Evolutionary conservation across 2,797 vertebrate genomes (phyloP).

Genomic region (Periophthalmus magnuspinnatus): DNA sequence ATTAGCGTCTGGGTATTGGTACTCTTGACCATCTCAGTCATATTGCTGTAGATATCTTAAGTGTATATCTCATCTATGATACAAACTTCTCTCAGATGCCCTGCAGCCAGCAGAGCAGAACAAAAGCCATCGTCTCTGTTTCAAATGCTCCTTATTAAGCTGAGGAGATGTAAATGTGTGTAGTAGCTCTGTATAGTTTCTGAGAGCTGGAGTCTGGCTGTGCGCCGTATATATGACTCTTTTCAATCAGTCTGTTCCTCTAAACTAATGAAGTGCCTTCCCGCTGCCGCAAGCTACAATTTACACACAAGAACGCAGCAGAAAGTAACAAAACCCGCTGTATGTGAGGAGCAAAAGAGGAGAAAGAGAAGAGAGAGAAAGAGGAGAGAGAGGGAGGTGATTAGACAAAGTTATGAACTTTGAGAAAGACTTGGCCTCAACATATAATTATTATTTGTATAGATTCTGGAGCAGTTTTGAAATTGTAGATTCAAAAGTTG

Average conservation of each 20-base stretch:
- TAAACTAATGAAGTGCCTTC: constrained; percentile 37
- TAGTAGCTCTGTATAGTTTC: background rate
- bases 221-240: constrained; percentile 13
- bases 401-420: constrained; percentile 3
- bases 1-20: too few species aligned
- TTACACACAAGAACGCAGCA: constrained; percentile 5
- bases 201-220: constrained; percentile 4
- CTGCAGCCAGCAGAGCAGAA: background rate
- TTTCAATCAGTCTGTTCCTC: constrained; percentile 21
- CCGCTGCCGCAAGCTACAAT: constrained; percentile 11
- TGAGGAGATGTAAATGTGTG: constrained; percentile 1
- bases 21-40: background rate
- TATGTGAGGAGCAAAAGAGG: background rate
- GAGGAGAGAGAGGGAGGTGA: background rate
- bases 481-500: background rate
- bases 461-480: background rate
- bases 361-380: background rate
- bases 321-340: background rate
- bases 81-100: background rate
- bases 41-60: background rate
- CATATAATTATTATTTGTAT: background rate
- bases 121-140: background rate
- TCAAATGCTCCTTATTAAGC: background rate
- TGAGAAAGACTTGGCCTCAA: background rate
- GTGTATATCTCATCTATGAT: background rate